Evolutionary conservation across 1,140 invertebrate genomes (phyloP).

Genomic region (Drosophila persimilis): DNA sequence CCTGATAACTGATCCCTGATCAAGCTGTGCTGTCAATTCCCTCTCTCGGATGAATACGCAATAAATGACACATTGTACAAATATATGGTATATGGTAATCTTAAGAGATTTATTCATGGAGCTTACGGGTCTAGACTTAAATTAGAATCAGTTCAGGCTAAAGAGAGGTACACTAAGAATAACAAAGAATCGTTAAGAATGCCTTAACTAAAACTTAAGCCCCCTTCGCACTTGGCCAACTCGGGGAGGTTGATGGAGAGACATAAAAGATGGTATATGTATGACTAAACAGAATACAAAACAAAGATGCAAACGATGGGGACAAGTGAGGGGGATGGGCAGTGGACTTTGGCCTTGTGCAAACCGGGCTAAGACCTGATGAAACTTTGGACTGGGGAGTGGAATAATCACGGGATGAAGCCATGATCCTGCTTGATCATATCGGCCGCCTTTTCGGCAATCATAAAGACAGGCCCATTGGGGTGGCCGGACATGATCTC

Average conservation of each 20-base stretch:
- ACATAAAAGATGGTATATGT: neutral
- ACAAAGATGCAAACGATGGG: too few species aligned
- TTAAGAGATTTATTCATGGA: conserved; percentile 45
- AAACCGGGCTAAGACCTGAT: conserved; percentile 49
- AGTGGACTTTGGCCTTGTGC: neutral
- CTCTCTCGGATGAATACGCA: neutral
- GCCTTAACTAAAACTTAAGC: conserved; percentile 39
- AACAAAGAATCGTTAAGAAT: conserved; percentile 16
- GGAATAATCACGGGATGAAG: conserved; percentile 71
- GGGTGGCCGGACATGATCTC: conserved; percentile 86
- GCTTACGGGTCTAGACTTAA: conserved; percentile 61
- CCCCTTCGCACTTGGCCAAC: conserved; percentile 11
- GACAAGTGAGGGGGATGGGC: neutral
- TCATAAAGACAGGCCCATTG: conserved; percentile 88
- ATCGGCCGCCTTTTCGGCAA: conserved; percentile 88
- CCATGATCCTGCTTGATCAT: conserved; percentile 85
- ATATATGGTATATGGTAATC: neutral
- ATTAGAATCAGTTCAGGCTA: conserved; percentile 68
- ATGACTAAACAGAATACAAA: neutral
- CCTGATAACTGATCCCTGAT: too few species aligned
- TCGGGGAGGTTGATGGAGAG: neutral
- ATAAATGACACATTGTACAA: conserved; percentile 8
- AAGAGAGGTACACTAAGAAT: conserved; percentile 18
- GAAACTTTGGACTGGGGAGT: conserved; percentile 29
- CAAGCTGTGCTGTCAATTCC: too few species aligned